Evolutionary conservation across 2,888 invertebrate species (phyloP).

Genomic region (Operophtera brumata): DNA sequence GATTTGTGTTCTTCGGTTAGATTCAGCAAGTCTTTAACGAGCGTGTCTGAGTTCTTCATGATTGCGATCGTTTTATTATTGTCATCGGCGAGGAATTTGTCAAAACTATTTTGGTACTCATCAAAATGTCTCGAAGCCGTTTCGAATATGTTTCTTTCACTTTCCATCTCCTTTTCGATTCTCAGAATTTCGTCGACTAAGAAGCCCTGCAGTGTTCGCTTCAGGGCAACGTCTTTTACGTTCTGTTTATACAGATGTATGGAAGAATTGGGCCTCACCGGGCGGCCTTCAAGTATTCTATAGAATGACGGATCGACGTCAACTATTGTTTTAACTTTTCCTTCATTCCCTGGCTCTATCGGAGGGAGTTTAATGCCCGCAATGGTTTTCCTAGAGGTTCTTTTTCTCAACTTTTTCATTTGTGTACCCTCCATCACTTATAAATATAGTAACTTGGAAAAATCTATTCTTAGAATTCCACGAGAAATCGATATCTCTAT

Average conservation of each 20-base stretch:
- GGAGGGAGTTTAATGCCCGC: slow-evolving; percentile 66
- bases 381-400: slow-evolving; percentile 49
- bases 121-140: slow-evolving; percentile 64
- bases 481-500: slow-evolving; percentile 58
- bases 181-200: slow-evolving; percentile 68
- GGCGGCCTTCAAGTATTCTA: slow-evolving; percentile 80
- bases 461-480: not conserved
- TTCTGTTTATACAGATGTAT: slow-evolving; percentile 78
- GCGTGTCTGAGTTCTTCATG: slow-evolving; percentile 69
- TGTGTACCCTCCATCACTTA: slow-evolving; percentile 30
- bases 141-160: slow-evolving; percentile 60
- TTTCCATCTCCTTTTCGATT: slow-evolving; percentile 65
- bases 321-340: slow-evolving; percentile 73
- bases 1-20: slow-evolving; percentile 67
- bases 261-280: slow-evolving; percentile 79
- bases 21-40: slow-evolving; percentile 62
- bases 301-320: slow-evolving; percentile 84
- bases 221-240: slow-evolving; percentile 66
- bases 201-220: slow-evolving; percentile 62
- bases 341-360: slow-evolving; percentile 50
- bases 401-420: slow-evolving; percentile 51
- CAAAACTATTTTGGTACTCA: slow-evolving; percentile 70
- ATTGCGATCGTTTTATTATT: slow-evolving; percentile 71
- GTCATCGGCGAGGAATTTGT: slow-evolving; percentile 71
- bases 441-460: not conserved